phyloP scores from a whole-genome alignment of 2,113 vertebrate genomes.

The Perccottus glenii region DNA sequence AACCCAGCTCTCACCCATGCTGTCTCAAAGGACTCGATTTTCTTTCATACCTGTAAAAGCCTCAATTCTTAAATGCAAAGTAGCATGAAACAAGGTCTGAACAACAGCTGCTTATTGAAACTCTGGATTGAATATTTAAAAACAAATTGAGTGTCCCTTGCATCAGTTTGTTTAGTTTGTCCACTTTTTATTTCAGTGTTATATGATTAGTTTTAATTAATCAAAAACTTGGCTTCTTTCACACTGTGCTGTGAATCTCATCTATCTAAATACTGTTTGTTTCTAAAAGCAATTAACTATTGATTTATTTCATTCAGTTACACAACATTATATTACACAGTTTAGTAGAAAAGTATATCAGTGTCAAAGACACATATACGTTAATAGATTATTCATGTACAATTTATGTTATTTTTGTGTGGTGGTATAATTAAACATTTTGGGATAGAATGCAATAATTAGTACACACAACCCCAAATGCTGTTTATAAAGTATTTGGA shows the following conservation, averaged over 20 bases:
- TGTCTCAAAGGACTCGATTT: slow-evolving; percentile 16
- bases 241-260: slow-evolving; percentile 15
- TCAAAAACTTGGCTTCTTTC: slow-evolving; percentile 28
- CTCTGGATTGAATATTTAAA: neutral
- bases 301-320: slow-evolving; percentile 9
- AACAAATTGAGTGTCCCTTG: slow-evolving; percentile 3
- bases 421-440: no score
- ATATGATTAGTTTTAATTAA: slow-evolving; percentile 36
- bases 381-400: no score
- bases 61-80: slow-evolving; percentile 21
- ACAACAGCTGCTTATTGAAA: neutral
- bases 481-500: no score
- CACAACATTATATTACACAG: slow-evolving; percentile 2
- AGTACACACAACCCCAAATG: no score
- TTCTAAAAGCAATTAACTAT: slow-evolving; percentile 14
- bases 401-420: no score
- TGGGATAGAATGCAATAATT: no score
- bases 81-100: slow-evolving; percentile 3
- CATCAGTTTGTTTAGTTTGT: slow-evolving; percentile 16
- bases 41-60: slow-evolving; percentile 11
- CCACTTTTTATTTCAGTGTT: slow-evolving; percentile 12
- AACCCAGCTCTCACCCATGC: slow-evolving; percentile 9
- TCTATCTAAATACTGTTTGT: slow-evolving; percentile 3
- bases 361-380: no score
- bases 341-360: neutral